Evolutionary conservation across 2,888 invertebrate species (phyloP).

Genomic region (Melinaea marsaeus): DNA sequence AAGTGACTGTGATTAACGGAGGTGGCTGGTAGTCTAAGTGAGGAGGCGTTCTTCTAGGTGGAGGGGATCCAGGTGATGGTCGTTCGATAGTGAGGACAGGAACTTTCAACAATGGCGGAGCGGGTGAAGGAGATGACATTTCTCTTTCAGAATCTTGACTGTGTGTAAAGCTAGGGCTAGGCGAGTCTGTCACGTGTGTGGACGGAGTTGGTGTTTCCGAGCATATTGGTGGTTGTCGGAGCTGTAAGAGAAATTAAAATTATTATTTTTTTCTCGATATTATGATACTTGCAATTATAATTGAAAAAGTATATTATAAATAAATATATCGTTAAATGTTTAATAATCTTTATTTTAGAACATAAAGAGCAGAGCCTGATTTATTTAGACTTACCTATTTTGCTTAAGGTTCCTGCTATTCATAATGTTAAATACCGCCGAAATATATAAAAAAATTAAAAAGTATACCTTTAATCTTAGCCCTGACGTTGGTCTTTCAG

Average conservation of each 20-base stretch:
- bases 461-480: constrained; percentile 58
- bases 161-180: constrained; percentile 67
- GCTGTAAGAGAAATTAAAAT: constrained; percentile 54
- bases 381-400: too few species aligned
- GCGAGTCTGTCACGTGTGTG: constrained; percentile 68
- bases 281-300: too few species aligned
- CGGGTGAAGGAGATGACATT: constrained; percentile 63
- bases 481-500: constrained; percentile 55
- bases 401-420: too few species aligned
- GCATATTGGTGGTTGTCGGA: constrained; percentile 71
- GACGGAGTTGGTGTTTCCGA: constrained; percentile 68
- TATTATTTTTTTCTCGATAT: too few species aligned
- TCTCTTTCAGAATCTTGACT: constrained; percentile 70
- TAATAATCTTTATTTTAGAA: neutral
- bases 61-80: constrained; percentile 82
- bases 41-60: constrained; percentile 79
- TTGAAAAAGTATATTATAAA: too few species aligned
- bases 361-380: neutral
- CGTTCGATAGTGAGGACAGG: constrained; percentile 82
- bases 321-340: neutral
- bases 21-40: constrained; percentile 82
- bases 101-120: constrained; percentile 76
- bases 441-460: constrained; percentile 6
- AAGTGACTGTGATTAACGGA: constrained; percentile 85
- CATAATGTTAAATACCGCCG: too few species aligned